Conservation (phyloP, 2,797 vertebrate genomes). For the Chanos chanos region DNA sequence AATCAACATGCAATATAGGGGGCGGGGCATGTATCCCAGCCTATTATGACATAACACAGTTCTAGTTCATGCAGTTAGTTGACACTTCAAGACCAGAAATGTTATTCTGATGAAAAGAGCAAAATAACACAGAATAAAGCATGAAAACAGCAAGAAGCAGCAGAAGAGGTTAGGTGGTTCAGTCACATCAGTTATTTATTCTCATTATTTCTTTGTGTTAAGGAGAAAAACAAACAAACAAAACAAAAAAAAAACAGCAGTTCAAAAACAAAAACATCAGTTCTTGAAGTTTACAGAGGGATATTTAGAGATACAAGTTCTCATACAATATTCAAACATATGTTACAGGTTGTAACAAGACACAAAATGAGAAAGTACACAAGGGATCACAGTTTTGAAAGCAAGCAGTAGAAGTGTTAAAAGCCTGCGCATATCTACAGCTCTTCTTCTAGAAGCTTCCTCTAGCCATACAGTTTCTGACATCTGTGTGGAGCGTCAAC, state of each 20-base stretch:
- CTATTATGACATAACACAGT: too few relatives aligned
- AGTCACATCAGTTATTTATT: conserved; percentile 75
- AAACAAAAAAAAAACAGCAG: conserved; percentile 57
- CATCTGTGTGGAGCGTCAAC: neutral
- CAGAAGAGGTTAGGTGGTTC: conserved; percentile 64
- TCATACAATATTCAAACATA: conserved; percentile 63
- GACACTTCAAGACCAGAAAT: conserved; percentile 9
- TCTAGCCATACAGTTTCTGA: conserved; percentile 8
- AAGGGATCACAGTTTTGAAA: conserved; percentile 59
- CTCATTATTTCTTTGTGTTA: conserved; percentile 61
- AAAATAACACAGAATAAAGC: neutral
- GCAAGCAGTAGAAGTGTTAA: conserved; percentile 71
- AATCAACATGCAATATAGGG: too few relatives aligned
- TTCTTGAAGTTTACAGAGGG: conserved; percentile 70
- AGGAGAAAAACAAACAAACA: conserved; percentile 68
- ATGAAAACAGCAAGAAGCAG: conserved; percentile 50
- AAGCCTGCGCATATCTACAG: conserved; percentile 73
- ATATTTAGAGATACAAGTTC: conserved; percentile 53
- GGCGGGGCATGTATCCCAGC: too few relatives aligned
- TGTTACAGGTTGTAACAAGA: conserved; percentile 62
- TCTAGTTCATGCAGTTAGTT: conserved; percentile 52
- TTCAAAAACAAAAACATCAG: conserved; percentile 61
- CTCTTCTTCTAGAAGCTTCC: conserved; percentile 45
- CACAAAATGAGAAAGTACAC: conserved; percentile 52
- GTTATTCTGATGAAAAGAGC: conserved; percentile 26